Evolutionary conservation across 2,888 invertebrate species (phyloP).

Genomic region (Cyaniris semiargus): DNA sequence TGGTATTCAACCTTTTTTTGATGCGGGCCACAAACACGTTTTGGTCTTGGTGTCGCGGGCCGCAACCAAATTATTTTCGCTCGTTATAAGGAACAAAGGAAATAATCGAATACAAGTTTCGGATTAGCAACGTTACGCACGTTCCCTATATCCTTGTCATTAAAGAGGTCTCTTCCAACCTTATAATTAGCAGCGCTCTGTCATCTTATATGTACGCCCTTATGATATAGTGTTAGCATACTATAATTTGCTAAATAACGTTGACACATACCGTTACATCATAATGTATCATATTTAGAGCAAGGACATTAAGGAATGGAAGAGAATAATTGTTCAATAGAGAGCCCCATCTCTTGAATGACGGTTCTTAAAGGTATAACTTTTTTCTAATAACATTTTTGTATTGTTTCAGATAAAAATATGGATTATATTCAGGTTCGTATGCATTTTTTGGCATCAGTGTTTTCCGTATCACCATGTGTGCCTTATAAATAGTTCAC

Average conservation of each 20-base stretch:
- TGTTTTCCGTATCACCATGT: too few species aligned
- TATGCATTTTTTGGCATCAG: background rate
- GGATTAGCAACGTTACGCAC: too few species aligned
- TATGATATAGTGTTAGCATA: background rate
- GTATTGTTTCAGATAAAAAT: background rate
- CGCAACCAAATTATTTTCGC: too few species aligned
- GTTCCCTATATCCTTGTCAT: background rate
- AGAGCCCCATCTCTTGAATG: too few species aligned
- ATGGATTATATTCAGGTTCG: constrained; percentile 11
- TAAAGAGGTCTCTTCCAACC: background rate
- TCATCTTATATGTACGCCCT: background rate
- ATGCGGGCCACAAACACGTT: too few species aligned
- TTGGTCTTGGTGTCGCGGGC: too few species aligned
- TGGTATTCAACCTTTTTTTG: too few species aligned
- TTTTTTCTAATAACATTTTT: background rate
- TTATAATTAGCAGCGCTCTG: background rate
- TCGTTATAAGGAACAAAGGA: too few species aligned
- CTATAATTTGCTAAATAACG: background rate
- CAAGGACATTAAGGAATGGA: background rate
- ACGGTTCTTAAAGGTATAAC: too few species aligned
- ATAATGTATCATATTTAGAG: background rate
- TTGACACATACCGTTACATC: background rate
- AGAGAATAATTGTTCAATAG: too few species aligned
- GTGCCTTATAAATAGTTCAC: too few species aligned
- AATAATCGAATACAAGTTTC: too few species aligned